Evolutionary conservation across 2,888 invertebrate genomes (phyloP).

Genomic region (Amphipoea lucens): DNA sequence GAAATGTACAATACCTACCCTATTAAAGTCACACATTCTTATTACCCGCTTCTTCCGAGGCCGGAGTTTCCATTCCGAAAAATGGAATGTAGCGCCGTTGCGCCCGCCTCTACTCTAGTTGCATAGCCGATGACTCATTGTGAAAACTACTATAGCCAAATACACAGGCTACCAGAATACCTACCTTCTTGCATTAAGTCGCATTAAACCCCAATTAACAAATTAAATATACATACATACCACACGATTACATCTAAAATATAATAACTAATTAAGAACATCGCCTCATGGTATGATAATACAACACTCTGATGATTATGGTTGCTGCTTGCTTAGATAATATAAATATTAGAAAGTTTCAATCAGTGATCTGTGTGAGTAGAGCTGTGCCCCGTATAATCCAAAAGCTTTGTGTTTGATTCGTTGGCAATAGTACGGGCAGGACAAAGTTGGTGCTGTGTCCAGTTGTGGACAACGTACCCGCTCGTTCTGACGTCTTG

Average conservation of each 20-base stretch:
- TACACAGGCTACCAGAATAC: background rate
- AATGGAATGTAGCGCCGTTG: background rate
- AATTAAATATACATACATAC: conserved; percentile 3
- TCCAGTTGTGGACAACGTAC: conserved; percentile 96
- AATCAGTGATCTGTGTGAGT: conserved; percentile 95
- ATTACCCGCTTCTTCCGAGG: background rate
- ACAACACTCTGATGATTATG: conserved; percentile 13
- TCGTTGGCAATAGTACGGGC: conserved; percentile 93
- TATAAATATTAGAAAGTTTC: conserved; percentile 45
- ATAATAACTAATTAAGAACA: conserved; percentile 15
- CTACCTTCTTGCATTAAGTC: background rate
- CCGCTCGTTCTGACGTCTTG: conserved; percentile 96
- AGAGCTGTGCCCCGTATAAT: conserved; percentile 96
- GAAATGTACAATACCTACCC: background rate
- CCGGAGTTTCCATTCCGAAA: background rate
- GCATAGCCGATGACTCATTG: background rate
- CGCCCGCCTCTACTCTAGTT: background rate
- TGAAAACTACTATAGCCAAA: background rate
- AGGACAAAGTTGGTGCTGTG: conserved; percentile 98
- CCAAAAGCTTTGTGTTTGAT: conserved; percentile 93
- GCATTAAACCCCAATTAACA: conserved; percentile 2
- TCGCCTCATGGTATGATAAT: background rate
- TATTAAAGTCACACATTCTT: background rate
- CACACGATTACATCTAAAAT: conserved; percentile 18
- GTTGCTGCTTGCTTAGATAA: conserved; percentile 21